Evolutionary conservation across 1,140 invertebrate species (phyloP).

Genomic region (Rhyzopertha dominica): DNA sequence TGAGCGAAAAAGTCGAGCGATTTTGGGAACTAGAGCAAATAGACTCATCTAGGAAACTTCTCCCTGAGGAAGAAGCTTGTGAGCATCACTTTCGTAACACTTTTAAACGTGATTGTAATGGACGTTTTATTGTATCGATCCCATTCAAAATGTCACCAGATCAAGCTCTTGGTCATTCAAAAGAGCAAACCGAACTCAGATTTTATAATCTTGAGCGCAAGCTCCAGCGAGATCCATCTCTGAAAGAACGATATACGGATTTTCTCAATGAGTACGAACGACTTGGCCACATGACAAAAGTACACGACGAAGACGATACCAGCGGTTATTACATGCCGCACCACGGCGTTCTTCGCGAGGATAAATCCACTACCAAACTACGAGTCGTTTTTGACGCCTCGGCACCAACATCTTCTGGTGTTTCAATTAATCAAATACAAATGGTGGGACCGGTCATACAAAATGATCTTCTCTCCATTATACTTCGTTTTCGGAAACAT

Average conservation of each 20-base stretch:
- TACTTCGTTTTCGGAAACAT: constrained; percentile 1
- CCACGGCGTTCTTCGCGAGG: constrained; percentile 34
- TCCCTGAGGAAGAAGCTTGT: constrained; percentile 13
- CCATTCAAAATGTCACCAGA: constrained; percentile 13
- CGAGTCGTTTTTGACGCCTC: constrained; percentile 42
- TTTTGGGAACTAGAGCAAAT: constrained; percentile 32
- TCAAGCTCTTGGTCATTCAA: constrained; percentile 29
- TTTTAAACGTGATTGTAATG: constrained; percentile 7
- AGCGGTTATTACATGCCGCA: constrained; percentile 45
- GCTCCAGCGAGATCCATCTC: constrained; percentile 25
- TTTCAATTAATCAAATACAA: constrained; percentile 7
- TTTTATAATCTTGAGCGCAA: constrained; percentile 34
- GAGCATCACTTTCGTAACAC: constrained; percentile 15
- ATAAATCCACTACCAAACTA: constrained; percentile 35
- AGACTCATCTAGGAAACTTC: constrained; percentile 4
- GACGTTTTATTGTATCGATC: constrained; percentile 20
- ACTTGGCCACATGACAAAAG: constrained; percentile 7
- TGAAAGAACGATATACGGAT: constrained; percentile 1
- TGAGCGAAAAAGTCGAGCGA: constrained; percentile 18
- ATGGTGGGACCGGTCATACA: constrained; percentile 1
- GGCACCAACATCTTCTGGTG: constrained; percentile 23
- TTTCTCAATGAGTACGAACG: constrained; percentile 3
- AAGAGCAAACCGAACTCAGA: constrained; percentile 28
- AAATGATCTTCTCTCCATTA: constrained; percentile 3
- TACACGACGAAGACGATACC: neutral